These are phyloP conservation scores for Ceratothoa steindachneri DNA, from an alignment of 2,888 invertebrate genomes.

Conservation along the genomic window DNA sequence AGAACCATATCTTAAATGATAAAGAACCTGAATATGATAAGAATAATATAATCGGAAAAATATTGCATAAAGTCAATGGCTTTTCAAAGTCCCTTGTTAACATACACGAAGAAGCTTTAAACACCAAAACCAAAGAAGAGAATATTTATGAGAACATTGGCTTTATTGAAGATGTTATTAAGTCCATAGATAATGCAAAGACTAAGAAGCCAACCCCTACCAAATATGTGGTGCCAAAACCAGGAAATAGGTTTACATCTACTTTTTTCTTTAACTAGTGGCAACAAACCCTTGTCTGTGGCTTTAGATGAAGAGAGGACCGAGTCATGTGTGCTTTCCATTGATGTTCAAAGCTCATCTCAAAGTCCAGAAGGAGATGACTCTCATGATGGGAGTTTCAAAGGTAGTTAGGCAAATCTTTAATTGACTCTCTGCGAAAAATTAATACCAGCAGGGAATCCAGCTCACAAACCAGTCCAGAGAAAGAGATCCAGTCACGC, in stretches of 20 bases:
- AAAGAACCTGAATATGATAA: neutral
- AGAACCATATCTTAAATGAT: neutral
- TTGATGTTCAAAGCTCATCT: neutral
- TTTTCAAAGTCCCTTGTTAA: neutral
- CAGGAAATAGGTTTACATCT: neutral
- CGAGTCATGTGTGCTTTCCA: neutral
- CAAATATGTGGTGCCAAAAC: neutral
- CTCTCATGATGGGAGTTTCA: slow-evolving; percentile 18
- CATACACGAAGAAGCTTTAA: neutral
- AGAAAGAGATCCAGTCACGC: neutral
- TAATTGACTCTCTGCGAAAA: slow-evolving; percentile 28
- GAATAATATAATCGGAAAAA: neutral
- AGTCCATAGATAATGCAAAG: neutral
- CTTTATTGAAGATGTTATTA: neutral
- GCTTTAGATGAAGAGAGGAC: neutral
- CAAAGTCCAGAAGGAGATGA: neutral
- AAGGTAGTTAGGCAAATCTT: slow-evolving; percentile 37
- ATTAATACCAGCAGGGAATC: no score
- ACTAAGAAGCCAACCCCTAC: neutral
- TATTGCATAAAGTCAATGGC: neutral
- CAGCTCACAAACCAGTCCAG: no score
- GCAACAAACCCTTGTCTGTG: neutral
- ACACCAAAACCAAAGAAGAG: neutral
- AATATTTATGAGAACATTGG: slow-evolving; percentile 6
- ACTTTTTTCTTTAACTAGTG: neutral